Evolutionary conservation across 2,113 vertebrate genomes (phyloP).

Genomic region (Furnarius figulus): DNA sequence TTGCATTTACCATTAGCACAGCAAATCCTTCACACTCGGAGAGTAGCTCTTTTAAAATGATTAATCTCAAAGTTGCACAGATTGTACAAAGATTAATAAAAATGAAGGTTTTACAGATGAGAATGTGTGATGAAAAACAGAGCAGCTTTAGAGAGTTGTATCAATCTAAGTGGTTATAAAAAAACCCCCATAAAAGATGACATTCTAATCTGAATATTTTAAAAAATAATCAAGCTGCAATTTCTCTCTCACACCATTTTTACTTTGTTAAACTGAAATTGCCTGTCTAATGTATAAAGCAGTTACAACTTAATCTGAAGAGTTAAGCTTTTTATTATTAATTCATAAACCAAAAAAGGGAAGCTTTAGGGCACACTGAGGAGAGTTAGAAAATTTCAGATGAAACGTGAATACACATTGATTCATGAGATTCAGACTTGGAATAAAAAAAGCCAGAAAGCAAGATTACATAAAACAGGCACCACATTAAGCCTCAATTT

Average conservation of each 20-base stretch:
- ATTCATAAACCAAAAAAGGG: constrained; percentile 55
- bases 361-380: constrained; percentile 30
- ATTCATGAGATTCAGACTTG: constrained; percentile 65
- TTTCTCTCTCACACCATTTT: constrained; percentile 65
- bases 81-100: constrained; percentile 77
- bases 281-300: constrained; percentile 37
- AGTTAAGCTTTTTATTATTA: constrained; percentile 53
- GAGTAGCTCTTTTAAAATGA: constrained; percentile 75
- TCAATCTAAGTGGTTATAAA: constrained; percentile 70
- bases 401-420: constrained; percentile 41
- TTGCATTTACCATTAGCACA: constrained; percentile 13
- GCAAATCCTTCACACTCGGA: constrained; percentile 38
- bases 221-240: constrained; percentile 43
- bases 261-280: constrained; percentile 39
- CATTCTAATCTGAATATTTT: constrained; percentile 70
- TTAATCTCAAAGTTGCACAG: constrained; percentile 72
- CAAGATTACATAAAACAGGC: constrained; percentile 70
- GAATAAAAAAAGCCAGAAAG: constrained; percentile 54
- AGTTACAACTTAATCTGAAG: constrained; percentile 51
- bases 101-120: constrained; percentile 77
- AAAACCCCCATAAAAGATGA: constrained; percentile 55
- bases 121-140: constrained; percentile 75
- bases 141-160: constrained; percentile 72
- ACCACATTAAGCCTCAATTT: constrained; percentile 58
- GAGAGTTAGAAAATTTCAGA: constrained; percentile 55